Base-by-base conservation (phyloP, 2,113 vertebrate species). In the Melanerpes formicivorus region DNA sequence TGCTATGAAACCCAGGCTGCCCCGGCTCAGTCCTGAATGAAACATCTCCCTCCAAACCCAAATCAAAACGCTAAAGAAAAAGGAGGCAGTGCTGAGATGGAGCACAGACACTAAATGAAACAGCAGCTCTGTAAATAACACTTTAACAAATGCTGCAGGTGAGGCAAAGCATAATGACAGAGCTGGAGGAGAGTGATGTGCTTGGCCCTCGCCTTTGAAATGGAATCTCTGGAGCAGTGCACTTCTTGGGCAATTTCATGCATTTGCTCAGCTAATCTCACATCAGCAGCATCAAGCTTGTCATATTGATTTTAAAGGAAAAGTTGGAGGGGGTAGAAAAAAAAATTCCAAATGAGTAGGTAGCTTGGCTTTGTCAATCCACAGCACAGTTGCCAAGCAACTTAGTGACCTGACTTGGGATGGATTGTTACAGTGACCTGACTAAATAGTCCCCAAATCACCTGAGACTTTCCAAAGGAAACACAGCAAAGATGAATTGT, bases 361-460 rank as follows among this genome's bases (percentile, higher is more conserved):
- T 98, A 97, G 95, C 96, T 96, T 98, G 97, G 97, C 96, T 98
- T 98, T 98, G 97, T 98, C 98, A 98, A 97, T 98, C 97, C 92
- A 29, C 85, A 95, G 80, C 91, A 96, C 2, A 0, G 98, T 98
- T 98, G 98, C 98, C 96, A 98, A 97, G 98, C 98, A 99, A 98
- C 98, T 96, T 92, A 95, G 93, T 98, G 97, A 97, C 97, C 97
- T 95, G 94, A 95, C 94, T 96, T 95, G 86, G 87, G 87, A 90
- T 84, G 93, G 58, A 95, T 93, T 92, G 81, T 88, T 90, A 82
- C 83, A 88, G 64, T 66, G 82, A 93, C 87, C 91, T 96, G 95
- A 98, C 81, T 97, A 80, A 90, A 87, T 93, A 52, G 96, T 75
- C 96, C 60, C 70, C 94, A 96, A 95, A 96, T 93, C 97, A 97